Evolutionary conservation across 2,113 vertebrate species (phyloP), one percentile per base, ranked within the genome.

Genomic region (Capreolus pygargus): DNA sequence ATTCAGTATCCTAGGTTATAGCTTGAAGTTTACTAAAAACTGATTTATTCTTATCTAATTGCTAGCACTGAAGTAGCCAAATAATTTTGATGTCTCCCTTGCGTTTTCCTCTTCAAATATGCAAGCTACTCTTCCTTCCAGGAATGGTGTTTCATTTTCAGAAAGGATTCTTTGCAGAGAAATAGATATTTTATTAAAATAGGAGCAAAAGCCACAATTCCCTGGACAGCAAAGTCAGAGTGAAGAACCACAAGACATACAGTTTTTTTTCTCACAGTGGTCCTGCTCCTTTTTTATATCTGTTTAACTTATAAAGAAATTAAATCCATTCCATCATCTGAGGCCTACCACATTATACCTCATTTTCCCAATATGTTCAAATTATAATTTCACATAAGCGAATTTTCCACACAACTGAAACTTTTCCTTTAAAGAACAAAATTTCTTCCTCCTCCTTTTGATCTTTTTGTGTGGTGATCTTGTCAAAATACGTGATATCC

Each of bases 181-280:
- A 88, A 88, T 83, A 94, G 83, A 45, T 87, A 33, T 79, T 96
- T 93, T 96, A 70, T 82, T 91, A 96, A 93, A 96, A 52, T 61
- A 45, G 57, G 47, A 97, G 86, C 50, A 93, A 95, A 93, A 95
- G 43, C 60, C 43, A 67, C 82, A 95, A 4, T 83, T 58, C n/a
- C 58, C 74, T 30, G 83, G n/a, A 84, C 19, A 87, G 60, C 93
- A 84, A 84, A 93, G 64, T 91, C 82, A 47, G 61, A 52, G 50
- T 83, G 50, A 83, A 83, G 79, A 95, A 86, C 36, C 13, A 52
- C 82, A 93, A 93, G 90, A 91, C 86, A 39, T 36, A 23, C 58
- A 52, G 60, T 58, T 61, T 57, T 91, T 76, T 91, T 55, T 58
- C 89, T 78, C 86, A 91, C 7, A 30, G 13, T 52, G 25, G 43